Base-by-base conservation (phyloP, 2,797 vertebrate species). In the Thripadectes ignobilis region DNA sequence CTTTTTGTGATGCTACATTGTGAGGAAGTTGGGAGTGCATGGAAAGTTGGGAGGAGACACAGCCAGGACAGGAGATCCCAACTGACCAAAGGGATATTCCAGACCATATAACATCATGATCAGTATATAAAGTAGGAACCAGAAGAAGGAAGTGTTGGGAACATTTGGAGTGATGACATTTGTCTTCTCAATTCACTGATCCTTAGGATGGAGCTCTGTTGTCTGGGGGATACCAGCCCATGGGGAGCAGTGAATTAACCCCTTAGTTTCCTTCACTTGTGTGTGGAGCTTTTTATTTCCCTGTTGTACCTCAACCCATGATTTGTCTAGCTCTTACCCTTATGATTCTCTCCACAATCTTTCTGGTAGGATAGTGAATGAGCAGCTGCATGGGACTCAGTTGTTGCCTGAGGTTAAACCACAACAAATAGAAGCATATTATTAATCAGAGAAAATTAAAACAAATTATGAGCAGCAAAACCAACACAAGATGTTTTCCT, bases 341-440 rank as follows among this genome's bases (percentile, higher is more conserved):
- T 46, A 29, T 22, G 54, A 39, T 46, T 41, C 7, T 67, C 24
- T 81, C 14, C 14, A 6, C 14, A 5, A 2, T 34, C 24, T 26
- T 20, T 17, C 20, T 39, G 43, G 5, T 18, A 6, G 34, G 34
- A 6, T 34, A 39, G 5, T 21, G 30, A 69, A 10, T 7, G 39
- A 66, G 14, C 5, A 3, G 29, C 30, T 67, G 21, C 0, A 0
- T 29, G 29, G 12, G 14, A 14, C 24, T 66, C 59, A 11, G 11
- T 46, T 39, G 3, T 30, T 39, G 12, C 14, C 29, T 66, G 45
- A 29, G 14, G 11, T 66, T 73, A 59, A 58, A 46, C 14, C 16
- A 22, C 6, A 7, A 19, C 11, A 43, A 29, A 9, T 7, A 80
- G n/a, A 77, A 80, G 2, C 14, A 38, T 46, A 63, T 17, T 66